phyloP scores from a whole-genome alignment of 2,888 invertebrate genomes.

The Drosophila quasianomalipes region DNA sequence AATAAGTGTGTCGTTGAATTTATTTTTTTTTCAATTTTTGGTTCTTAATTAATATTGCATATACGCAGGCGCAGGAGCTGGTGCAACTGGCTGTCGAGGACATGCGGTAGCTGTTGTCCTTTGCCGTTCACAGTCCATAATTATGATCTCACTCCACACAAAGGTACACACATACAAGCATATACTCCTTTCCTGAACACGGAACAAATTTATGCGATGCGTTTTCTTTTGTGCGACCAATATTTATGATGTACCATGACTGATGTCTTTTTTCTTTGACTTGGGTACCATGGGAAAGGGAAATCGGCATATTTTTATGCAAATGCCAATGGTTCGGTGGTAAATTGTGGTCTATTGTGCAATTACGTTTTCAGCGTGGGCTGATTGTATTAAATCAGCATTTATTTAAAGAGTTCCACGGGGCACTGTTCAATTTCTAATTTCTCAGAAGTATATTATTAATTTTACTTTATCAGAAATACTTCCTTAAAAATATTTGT shows the following conservation, averaged over 20 bases:
- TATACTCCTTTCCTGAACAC: neutral
- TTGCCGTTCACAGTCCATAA: conserved; percentile 53
- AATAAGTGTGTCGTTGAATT: conserved; percentile 20
- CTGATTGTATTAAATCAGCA: conserved; percentile 16
- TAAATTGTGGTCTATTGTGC: conserved; percentile 51
- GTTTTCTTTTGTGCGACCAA: conserved; percentile 31
- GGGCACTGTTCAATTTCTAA: neutral
- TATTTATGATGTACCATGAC: conserved; percentile 58
- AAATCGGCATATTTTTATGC: conserved; percentile 52
- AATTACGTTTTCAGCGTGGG: conserved; percentile 4
- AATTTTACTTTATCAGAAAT: neutral
- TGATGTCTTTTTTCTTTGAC: conserved; percentile 49
- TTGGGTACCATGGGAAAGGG: conserved; percentile 11
- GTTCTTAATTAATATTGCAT: conserved; percentile 76
- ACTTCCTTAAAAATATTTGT: neutral
- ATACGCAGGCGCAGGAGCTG: conserved; percentile 62
- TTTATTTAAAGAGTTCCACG: conserved; percentile 6
- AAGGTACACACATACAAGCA: neutral
- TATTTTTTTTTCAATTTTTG: conserved; percentile 37
- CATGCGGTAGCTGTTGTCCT: conserved; percentile 52
- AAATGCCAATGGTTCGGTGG: conserved; percentile 30
- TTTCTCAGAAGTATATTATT: neutral
- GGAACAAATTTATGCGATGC: conserved; percentile 41
- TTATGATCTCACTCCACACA: conserved; percentile 40
- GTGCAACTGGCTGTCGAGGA: conserved; percentile 8